Conservation (phyloP, 2,113 vertebrate species). For the Tupaia tana region DNA sequence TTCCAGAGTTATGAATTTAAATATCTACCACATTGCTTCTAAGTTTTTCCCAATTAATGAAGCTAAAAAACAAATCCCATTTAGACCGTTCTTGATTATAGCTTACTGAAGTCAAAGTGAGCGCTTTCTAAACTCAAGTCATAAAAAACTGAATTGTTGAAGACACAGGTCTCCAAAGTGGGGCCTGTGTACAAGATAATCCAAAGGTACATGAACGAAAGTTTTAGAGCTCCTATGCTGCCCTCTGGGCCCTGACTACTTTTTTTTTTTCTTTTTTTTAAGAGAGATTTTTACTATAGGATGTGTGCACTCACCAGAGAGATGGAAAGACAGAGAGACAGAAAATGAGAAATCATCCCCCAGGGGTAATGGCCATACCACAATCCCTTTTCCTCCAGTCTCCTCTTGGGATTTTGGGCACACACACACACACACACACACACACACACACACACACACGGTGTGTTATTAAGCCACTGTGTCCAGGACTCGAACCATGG, state of each 20-base stretch:
- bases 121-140: neutral
- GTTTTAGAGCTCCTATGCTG: no score
- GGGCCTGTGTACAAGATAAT: neutral
- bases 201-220: neutral
- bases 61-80: neutral
- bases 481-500: no score
- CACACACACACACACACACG: no score
- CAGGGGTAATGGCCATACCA: no score
- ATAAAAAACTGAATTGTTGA: conserved; percentile 30
- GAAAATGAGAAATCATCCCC: no score
- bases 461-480: no score
- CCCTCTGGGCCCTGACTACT: neutral
- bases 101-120: conserved; percentile 37
- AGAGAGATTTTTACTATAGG: no score
- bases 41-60: neutral
- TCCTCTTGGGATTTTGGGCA: no score
- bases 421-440: no score
- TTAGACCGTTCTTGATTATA: conserved; percentile 9
- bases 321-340: no score
- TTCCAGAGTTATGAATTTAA: conserved; percentile 37
- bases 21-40: neutral
- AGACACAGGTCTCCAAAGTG: neutral
- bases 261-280: neutral
- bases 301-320: no score
- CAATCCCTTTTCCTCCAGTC: no score